Evolutionary conservation across 2,113 vertebrate species (phyloP).

Genomic region (Fregetta grallaria): DNA sequence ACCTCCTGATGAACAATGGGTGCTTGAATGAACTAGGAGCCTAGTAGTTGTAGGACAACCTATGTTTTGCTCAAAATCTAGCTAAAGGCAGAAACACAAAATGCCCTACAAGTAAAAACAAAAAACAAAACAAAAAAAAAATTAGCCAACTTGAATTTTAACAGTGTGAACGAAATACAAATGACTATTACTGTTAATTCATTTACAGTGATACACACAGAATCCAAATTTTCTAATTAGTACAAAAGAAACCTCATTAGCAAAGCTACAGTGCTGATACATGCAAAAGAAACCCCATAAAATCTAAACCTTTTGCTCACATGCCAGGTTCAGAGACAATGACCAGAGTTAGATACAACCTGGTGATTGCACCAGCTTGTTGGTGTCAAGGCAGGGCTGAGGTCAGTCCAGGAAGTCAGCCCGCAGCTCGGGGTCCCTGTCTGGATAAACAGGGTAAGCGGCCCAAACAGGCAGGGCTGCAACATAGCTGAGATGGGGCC

Average conservation of each 20-base stretch:
- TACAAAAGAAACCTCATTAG: neutral
- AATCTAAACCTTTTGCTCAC: neutral
- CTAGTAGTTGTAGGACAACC: neutral
- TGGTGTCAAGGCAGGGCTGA: neutral
- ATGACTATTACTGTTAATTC: neutral
- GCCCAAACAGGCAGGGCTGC: neutral
- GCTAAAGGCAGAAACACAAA: neutral
- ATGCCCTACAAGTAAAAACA: rapidly evolving
- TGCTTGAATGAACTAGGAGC: neutral
- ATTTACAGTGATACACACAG: neutral
- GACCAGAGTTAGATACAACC: rapidly evolving
- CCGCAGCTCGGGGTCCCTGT: rapidly evolving
- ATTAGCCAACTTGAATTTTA: neutral
- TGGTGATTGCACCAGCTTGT: rapidly evolving
- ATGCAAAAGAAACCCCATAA: neutral
- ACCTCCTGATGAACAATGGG: neutral
- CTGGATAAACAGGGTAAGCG: neutral
- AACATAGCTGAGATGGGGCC: neutral
- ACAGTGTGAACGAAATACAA: neutral
- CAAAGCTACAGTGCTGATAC: neutral
- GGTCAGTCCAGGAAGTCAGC: neutral
- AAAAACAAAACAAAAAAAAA: neutral
- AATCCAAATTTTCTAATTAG: neutral
- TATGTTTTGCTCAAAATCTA: neutral
- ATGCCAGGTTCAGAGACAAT: neutral